Percentiles rank a stretch among this genome's conserved stretches.
Evolutionary conservation across 2,113 vertebrate genomes (phyloP).

Genomic region (Castor canadensis): DNA sequence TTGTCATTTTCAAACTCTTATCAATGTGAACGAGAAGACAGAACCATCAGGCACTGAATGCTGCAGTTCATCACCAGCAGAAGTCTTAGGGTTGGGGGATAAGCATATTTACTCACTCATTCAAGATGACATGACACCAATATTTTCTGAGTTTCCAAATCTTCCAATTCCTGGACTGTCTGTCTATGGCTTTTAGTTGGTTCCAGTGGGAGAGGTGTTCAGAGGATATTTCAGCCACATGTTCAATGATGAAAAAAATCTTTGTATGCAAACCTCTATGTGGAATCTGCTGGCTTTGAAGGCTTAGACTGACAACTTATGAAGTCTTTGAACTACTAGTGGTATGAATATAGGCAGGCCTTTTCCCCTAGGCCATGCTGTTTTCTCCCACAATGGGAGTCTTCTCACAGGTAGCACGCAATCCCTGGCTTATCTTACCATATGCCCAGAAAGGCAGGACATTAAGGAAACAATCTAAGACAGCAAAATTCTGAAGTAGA

Average conservation of each 20-base stretch:
- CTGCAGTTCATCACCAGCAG: background rate
- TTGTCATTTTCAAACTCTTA: background rate
- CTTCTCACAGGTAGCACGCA: background rate
- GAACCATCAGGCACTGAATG: background rate
- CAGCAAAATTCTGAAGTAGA: background rate
- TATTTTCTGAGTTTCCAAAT: background rate
- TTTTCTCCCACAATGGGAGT: background rate
- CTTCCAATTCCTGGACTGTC: background rate
- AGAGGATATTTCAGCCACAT: background rate
- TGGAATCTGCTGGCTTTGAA: background rate
- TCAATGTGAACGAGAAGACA: background rate
- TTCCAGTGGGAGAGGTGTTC: background rate
- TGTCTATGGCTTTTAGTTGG: background rate
- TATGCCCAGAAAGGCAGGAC: background rate
- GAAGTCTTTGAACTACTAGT: background rate
- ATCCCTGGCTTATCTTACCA: too few species aligned
- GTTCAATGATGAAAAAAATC: background rate
- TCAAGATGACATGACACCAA: background rate
- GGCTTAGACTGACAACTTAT: background rate
- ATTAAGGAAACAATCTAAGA: background rate
- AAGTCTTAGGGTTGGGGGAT: background rate
- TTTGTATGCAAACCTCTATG: background rate
- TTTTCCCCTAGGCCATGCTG: background rate
- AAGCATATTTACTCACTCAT: background rate
- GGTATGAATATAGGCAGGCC: background rate